Base-by-base conservation (phyloP, 2,888 invertebrate genomes). In the Drosophila paracracens region DNA sequence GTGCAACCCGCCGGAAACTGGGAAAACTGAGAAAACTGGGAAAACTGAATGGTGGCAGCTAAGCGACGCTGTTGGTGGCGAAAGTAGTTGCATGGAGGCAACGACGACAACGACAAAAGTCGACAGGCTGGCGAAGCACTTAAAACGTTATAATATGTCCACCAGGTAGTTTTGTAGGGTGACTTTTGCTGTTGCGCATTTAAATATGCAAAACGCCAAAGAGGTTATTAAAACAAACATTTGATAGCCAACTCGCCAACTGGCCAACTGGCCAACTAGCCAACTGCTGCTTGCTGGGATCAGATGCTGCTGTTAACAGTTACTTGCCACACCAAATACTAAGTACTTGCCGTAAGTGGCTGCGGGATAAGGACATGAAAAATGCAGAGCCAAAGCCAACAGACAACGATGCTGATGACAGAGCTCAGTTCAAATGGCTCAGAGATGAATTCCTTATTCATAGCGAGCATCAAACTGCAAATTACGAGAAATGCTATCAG, bases 51-150 rank as follows among this genome's bases (percentile, higher is more conserved):
- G 73, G 56, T 59, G 51, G 50, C 57, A 43, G 40, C 74, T 54
- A 58, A 18, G 25, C 27, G 43, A 25, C 59, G 54, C 35, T 31
- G 25, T n/a, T 38, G 56, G 61, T 16, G 53, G 16, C 46, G 11
- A 33, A 38, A 51, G 62, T 33, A 35, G 36, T 16, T 62, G 60
- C 31, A 60, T 50, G 54, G 50, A 29, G 43, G 46, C 53, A 65
- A 63, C 56, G 68, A 76, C 65, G 69, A 68, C 81, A 73, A 43
- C 77, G 70, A 70, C 77, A 72, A 81, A 75, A 72, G 78, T 80
- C 78, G 81, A 75, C 81, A 69, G 70, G 70, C 70, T 73, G 79
- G 73, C 66, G 80, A 82, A 82, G 76, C 85, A 85, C 88, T 88
- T 85, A 70, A 79, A 73, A 80, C 48, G 60, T 80, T 70, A 58